phyloP scores from a whole-genome alignment of 2,888 invertebrate genomes.

The Tenthredo amoena region DNA sequence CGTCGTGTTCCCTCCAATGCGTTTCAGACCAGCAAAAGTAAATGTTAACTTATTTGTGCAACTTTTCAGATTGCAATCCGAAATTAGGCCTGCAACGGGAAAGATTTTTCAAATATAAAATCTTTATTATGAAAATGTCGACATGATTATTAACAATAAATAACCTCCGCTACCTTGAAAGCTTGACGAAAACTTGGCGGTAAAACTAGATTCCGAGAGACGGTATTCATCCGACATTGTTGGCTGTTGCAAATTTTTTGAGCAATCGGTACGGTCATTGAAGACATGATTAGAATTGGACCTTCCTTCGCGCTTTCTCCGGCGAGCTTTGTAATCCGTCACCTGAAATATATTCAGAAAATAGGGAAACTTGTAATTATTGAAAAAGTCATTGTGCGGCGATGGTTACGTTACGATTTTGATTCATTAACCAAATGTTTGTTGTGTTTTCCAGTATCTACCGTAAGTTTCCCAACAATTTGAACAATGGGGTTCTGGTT shows the following conservation, averaged over 20 bases:
- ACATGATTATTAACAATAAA: neutral
- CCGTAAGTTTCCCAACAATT: neutral
- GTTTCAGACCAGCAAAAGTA: neutral
- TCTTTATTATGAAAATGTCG: neutral
- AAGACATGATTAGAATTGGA: too few species aligned
- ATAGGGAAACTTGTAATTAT: too few species aligned
- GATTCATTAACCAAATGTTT: conserved; percentile 6
- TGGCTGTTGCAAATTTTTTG: too few species aligned
- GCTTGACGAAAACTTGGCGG: conserved; percentile 2
- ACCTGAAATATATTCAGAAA: too few species aligned
- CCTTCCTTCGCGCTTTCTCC: too few species aligned
- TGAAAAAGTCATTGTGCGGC: neutral
- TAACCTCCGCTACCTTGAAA: conserved; percentile 7
- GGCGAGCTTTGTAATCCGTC: too few species aligned
- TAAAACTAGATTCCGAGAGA: neutral
- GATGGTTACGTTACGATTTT: neutral
- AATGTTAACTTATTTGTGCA: conserved; percentile 12
- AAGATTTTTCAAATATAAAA: conserved; percentile 5
- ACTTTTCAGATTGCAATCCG: neutral
- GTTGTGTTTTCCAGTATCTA: neutral
- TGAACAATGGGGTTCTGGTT: too few species aligned
- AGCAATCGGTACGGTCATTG: too few species aligned
- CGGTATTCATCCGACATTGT: too few species aligned
- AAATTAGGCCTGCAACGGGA: conserved; percentile 6
- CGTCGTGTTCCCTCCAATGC: neutral